Evolutionary conservation across 2,888 invertebrate genomes (phyloP).

Genomic region (Ischnus inquisitorius): DNA sequence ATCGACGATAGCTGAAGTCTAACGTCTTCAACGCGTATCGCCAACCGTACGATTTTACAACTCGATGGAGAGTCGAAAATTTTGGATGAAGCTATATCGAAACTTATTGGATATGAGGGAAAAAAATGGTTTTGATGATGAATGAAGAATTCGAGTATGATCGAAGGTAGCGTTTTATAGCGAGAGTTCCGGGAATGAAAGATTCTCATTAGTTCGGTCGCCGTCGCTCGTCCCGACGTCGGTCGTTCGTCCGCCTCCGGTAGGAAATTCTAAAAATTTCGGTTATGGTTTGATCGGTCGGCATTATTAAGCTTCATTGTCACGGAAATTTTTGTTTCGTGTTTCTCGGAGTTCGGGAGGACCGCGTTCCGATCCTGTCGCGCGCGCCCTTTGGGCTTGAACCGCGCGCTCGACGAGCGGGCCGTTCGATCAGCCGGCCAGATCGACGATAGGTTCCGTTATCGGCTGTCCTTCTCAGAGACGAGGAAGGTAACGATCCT

Average conservation of each 20-base stretch:
- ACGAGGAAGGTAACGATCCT: constrained; percentile 73
- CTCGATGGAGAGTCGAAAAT: too few species aligned
- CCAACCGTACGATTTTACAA: too few species aligned
- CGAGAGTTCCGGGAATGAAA: constrained; percentile 33
- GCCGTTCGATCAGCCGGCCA: constrained; percentile 37
- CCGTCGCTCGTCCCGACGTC: neutral
- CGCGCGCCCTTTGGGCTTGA: constrained; percentile 43
- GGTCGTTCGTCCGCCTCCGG: constrained; percentile 1
- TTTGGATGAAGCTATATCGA: neutral
- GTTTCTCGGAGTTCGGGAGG: constrained; percentile 73
- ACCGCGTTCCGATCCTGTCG: constrained; percentile 67
- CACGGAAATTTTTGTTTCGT: constrained; percentile 74
- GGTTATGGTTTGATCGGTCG: constrained; percentile 66
- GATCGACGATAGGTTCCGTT: constrained; percentile 30
- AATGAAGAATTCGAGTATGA: neutral
- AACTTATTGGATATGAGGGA: too few species aligned
- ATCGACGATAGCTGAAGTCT: constrained; percentile 7
- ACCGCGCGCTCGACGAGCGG: constrained; percentile 44
- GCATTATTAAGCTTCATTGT: constrained; percentile 71
- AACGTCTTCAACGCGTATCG: neutral
- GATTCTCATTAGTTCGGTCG: constrained; percentile 18
- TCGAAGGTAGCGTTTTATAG: neutral
- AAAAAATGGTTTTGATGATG: neutral
- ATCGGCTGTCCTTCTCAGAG: constrained; percentile 28
- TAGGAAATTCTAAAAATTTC: constrained; percentile 60